Base-by-base conservation (phyloP, 2,797 vertebrate species). In the Cyprinella venusta region DNA sequence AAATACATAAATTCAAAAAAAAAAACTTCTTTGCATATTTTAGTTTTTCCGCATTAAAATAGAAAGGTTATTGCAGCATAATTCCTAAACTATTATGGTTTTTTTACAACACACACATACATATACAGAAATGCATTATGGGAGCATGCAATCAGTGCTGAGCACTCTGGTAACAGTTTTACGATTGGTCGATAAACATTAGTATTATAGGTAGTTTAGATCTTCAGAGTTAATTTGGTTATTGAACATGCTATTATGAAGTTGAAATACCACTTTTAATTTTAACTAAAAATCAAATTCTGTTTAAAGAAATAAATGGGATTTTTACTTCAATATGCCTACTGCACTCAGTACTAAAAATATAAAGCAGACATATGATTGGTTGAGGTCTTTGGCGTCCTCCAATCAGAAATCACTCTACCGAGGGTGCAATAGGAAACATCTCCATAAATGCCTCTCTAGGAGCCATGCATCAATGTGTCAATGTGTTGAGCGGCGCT, bases 211-310 rank as follows among this genome's bases (percentile, higher is more conserved):
- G 56, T 42, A 12, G n/a, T 26, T 76, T 42, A 63, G n/a, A 21
- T 42, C 38, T 42, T 45, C 24, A 63, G 10, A 30, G 75, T 45
- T 24, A 45, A 77, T 77, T 61, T 21, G 16, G 38, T 45, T 61
- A 30, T 45, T 63, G 63, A 76, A 76, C 56, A 45, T 45, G 56
- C 36, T 45, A 45, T 38, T 42, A 63, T 63, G 56, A 63, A 30
- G n/a, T 19, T 63, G 56, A 76, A 76, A 76, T 30, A 8, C 59
- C 45, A 48, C 56, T 42, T 63, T 59, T 63, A 9, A 19, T 63
- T 45, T 64, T 42, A 38, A 63, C 33, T 45, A 26, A 59, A 80
- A 52, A 38, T 6, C 6, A 0, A 19, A 30, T 80, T 61, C n/a
- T 70, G 10, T 30, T 16, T 45, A 38, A 30, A 80, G 38, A 80